These are phyloP conservation scores for Drosophila virilis DNA, from an alignment of 1,140 invertebrate species.

Conservation along the genomic window DNA sequence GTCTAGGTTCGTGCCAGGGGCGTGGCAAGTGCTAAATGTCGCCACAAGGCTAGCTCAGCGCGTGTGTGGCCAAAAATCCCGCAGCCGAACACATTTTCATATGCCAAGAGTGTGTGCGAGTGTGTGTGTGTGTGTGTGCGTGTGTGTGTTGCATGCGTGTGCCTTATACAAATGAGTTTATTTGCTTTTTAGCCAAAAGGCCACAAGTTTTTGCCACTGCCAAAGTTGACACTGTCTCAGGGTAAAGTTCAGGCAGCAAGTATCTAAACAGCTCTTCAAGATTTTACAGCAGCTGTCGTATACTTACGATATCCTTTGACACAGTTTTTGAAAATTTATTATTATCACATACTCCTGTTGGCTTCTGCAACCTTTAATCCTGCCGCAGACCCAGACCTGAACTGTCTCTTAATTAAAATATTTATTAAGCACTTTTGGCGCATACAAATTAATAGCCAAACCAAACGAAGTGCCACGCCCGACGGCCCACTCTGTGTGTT, in stretches of 20 bases:
- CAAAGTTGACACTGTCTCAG: conserved; percentile 34
- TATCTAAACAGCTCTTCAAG: conserved; percentile 12
- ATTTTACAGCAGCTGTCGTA: conserved; percentile 9
- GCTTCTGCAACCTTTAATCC: conserved; percentile 22
- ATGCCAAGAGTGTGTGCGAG: conserved; percentile 12
- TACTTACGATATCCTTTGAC: conserved; percentile 17
- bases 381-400: conserved; percentile 10
- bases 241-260: conserved; percentile 10
- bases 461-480: not conserved
- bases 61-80: conserved; percentile 16
- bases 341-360: conserved; percentile 20
- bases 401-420: conserved; percentile 70
- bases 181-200: conserved; percentile 32
- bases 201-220: conserved; percentile 46
- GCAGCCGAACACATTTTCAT: conserved; percentile 23
- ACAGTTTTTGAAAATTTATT: conserved; percentile 9
- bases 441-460: conserved; percentile 72
- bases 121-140: not conserved
- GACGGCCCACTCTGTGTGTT: not conserved
- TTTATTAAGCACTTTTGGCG: conserved; percentile 74
- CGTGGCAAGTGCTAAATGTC: conserved; percentile 71
- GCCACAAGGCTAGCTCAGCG: conserved; percentile 57
- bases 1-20: conserved; percentile 16
- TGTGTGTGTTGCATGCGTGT: conserved; percentile 35
- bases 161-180: conserved; percentile 67